These are phyloP conservation scores for Oreochromis spilurus DNA, from an alignment of 2,113 vertebrate genomes.

Conservation along the genomic window DNA sequence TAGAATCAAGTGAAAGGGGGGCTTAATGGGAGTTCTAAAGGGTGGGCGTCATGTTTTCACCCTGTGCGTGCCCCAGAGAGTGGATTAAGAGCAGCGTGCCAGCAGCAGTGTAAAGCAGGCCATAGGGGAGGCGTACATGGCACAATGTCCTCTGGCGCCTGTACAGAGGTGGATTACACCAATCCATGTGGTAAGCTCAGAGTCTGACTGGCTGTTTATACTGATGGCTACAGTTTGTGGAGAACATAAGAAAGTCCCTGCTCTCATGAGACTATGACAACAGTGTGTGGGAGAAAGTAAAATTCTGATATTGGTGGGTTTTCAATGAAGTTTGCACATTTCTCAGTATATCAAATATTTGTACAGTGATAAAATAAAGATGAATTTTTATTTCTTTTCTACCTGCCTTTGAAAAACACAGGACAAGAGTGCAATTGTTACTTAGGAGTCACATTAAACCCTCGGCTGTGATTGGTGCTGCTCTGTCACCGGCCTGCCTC, in stretches of 20 bases:
- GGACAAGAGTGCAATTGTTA: not conserved
- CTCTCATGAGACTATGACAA: not conserved
- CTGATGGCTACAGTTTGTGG: constrained; percentile 3
- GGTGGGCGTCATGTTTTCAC: constrained; percentile 25
- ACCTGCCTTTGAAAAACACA: not conserved
- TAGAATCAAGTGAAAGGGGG: constrained; percentile 25
- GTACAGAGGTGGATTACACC: too few species aligned
- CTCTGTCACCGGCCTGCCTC: not conserved
- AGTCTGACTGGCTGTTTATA: constrained; percentile 34
- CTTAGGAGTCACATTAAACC: constrained; percentile 23
- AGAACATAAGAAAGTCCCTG: constrained; percentile 36
- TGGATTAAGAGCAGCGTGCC: constrained; percentile 15
- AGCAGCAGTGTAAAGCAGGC: constrained; percentile 19
- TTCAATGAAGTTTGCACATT: not conserved
- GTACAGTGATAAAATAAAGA: not conserved
- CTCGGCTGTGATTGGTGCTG: constrained; percentile 4
- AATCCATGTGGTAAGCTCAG: not conserved
- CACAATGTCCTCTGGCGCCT: not conserved
- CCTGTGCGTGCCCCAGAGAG: constrained; percentile 10
- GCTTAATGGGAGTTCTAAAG: constrained; percentile 41
- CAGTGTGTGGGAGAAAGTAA: not conserved
- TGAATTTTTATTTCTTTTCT: not conserved
- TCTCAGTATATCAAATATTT: not conserved
- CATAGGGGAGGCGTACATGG: not conserved
- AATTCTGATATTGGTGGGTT: not conserved